Evolutionary conservation across 2,888 invertebrate species (phyloP).

Genomic region (Beris chalybata): DNA sequence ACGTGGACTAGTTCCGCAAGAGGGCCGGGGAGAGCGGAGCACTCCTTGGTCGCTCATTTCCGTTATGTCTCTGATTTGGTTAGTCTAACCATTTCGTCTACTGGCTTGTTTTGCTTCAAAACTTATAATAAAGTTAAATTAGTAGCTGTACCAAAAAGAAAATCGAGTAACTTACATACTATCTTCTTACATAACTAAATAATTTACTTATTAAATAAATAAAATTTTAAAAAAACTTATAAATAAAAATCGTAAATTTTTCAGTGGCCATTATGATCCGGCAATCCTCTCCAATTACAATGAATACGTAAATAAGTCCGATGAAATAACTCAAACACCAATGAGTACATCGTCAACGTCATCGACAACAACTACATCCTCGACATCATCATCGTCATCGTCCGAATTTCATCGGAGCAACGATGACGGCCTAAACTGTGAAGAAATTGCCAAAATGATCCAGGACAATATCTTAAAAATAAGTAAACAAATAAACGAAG

Average conservation of each 20-base stretch:
- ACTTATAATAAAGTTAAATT: too few species aligned
- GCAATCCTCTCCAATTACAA: slow-evolving; percentile 37
- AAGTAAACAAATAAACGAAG: slow-evolving; percentile 31
- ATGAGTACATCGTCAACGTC: slow-evolving; percentile 8
- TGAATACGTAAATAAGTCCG: slow-evolving; percentile 36
- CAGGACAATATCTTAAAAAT: slow-evolving; percentile 33
- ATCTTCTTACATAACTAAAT: too few species aligned
- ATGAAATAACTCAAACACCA: slow-evolving; percentile 10
- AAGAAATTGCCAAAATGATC: slow-evolving; percentile 34
- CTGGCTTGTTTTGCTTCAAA: too few species aligned
- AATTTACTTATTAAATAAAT: too few species aligned
- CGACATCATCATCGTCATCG: slow-evolving; percentile 12
- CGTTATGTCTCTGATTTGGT: too few species aligned
- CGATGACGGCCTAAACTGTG: slow-evolving; percentile 19
- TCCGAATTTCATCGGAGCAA: slow-evolving; percentile 6
- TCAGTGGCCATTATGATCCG: slow-evolving; percentile 37
- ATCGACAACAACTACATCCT: slow-evolving; percentile 2
- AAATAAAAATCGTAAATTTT: neutral
- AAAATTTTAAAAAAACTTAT: too few species aligned
- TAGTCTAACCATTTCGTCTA: too few species aligned
- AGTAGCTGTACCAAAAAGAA: too few species aligned
- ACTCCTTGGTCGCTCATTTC: too few species aligned
- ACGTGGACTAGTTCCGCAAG: too few species aligned
- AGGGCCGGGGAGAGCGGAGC: too few species aligned
- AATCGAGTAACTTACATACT: too few species aligned